Base-by-base conservation (phyloP, 2,113 vertebrate genomes). In the Passer domesticus region DNA sequence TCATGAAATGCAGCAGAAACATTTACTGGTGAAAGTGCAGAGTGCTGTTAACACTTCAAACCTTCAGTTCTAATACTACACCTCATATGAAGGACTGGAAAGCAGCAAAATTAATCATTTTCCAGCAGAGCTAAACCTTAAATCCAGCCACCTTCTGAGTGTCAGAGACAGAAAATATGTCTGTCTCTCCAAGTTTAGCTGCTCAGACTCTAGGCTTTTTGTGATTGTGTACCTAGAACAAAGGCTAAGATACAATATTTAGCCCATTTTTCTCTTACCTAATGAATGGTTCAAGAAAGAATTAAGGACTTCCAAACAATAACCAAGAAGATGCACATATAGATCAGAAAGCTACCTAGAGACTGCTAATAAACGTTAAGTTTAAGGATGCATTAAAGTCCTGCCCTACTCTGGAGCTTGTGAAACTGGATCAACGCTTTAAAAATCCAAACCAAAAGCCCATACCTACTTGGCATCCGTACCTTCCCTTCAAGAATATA, bases 1-100 rank as follows among this genome's bases (percentile, higher is more conserved):
- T 69, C 20, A 83, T 11, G 49, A 96, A 96, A 94, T 85, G 83
- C 41, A 96, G 58, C 63, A 97, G 91, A 75, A 94, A 92, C 74
- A 89, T 79, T 85, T 72, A 89, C 41, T 62, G 27, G 47, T 66
- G 23, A 53, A 72, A 84, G 25, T 35, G n/a, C 19, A 56, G 49
- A 72, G 33, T 41, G 30, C 10, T 2, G 0, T 84, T 87, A 46
- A 35, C 37, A 56, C 35, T 58, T 87, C 66, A 89, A 69, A 85
- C 15, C 19, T 87, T 92, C 50, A 50, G 31, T 58, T 62, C 30
- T 84, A 87, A 49, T 18, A 69, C 58, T 33, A 87, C 8, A 72
- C 5, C 43, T 64, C 33, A 53, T 6, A 0, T 4, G 6, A 89
- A 90, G 27, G 91, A 85, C 77, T 73, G 58, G 46, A 89, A 89